Evolutionary conservation across 2,113 vertebrate genomes (phyloP).

Genomic region (Dasyprocta punctata): DNA sequence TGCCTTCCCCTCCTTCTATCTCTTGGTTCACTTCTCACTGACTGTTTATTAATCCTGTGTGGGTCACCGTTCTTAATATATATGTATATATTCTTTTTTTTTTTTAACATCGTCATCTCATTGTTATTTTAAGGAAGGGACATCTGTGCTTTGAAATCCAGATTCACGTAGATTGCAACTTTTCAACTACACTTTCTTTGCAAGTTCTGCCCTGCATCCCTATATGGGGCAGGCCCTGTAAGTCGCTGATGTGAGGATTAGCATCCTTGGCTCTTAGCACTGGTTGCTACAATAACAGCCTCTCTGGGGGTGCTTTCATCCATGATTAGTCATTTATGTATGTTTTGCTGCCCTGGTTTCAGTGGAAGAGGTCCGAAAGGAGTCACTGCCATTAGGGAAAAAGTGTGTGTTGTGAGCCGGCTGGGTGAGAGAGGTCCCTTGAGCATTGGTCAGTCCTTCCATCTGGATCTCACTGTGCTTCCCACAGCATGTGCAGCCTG

Average conservation of each 20-base stretch:
- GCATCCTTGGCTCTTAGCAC: not conserved
- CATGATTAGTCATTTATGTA: not conserved
- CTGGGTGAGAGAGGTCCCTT: not conserved
- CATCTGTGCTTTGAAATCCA: not conserved
- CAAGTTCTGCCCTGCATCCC: not conserved
- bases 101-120: not conserved
- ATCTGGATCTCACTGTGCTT: not conserved
- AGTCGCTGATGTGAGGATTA: not conserved
- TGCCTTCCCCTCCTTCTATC: not conserved
- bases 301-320: not conserved
- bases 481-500: no score
- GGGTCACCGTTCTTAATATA: not conserved
- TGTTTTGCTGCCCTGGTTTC: not conserved
- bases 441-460: not conserved
- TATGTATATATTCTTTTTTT: not conserved
- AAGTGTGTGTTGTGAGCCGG: not conserved
- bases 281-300: not conserved
- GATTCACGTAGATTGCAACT: not conserved
- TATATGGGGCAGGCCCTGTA: not conserved
- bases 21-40: not conserved
- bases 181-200: not conserved
- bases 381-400: not conserved
- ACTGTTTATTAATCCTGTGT: not conserved
- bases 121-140: not conserved
- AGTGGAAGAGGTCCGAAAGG: not conserved